Evolutionary conservation across 30 jellyfish, hydroid and myxozoan genomes (phyloP), one percentile per base, ranked within the genome.

Genomic region (Catostylus mosaicus): DNA sequence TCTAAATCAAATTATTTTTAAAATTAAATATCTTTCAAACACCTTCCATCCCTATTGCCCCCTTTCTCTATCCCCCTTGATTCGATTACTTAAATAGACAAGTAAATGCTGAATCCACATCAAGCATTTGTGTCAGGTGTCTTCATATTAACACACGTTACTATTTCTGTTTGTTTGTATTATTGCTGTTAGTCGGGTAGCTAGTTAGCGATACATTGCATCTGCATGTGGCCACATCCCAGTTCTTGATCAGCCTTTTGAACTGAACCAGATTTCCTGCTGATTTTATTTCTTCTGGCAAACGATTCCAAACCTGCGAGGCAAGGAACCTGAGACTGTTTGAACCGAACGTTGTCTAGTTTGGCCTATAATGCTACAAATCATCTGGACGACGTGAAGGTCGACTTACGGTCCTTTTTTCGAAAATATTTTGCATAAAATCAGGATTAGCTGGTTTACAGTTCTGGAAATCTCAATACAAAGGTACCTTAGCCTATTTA

Each of bases 281-380:
- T 34, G 69, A 72, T 72, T 2, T 36, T 72, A 6, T 72, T 40
- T 46, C 70, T 24, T 45, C 70, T 72, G 84, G 84, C 66, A 72
- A 43, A 48, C 68, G 70, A 36, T 72, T 72, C 61, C 69, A 72
- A 72, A 72, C 47, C 35, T 72, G 84, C 66, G 84, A 70, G 22
- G n/a, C 84, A 48, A 72, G 69, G 24, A 70, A 72, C 69, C 68
- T 72, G 69, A 72, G 84, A 43, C 84, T 37, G 29, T 72, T 72
- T 40, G 84, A 22, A 72, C 84, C 11, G 61, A 72, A 26, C 43
- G 75, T 62, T 62, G 75, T 62, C 47, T 72, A 24, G 84, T 72
- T 72, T 45, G 48, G 70, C 69, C 84, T 72, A 47, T 36, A 46
- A 43, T 12, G 70, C 84, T 63, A 46, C 76, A 63, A 63, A 33